Evolutionary conservation across 2,888 invertebrate genomes (phyloP), one percentile per base, ranked within the genome.

Genomic region (Cinara cedri): DNA sequence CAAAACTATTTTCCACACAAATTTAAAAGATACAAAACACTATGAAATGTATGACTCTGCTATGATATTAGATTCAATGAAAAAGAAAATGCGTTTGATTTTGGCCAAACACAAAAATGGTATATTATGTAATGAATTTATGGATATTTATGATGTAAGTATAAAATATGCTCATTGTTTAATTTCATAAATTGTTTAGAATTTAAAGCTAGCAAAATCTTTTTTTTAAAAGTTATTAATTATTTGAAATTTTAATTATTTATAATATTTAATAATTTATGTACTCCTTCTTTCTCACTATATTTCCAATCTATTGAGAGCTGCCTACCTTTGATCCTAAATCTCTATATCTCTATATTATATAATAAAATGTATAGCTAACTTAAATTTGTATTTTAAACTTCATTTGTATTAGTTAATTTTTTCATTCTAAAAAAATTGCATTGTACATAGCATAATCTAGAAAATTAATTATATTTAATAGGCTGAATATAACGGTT

Each of bases 141-240:
- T 78, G 49, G 46, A 78, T 51, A 0, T 70, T 42, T 78, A 78
- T 70, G 60, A 16, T 26, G 78, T 78, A 70, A 70, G 78, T 60
- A n/a, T n/a, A 21, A 13, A 6, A 21, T 34, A 34, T 34, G 34
- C 34, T 4, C 6, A 34, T 34, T 34, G 34, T 34, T 34, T 4
- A 34, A 34, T 44, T 14, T 63, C 44, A 44, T 0, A 14, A 19
- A 14, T 46, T n/a, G n/a, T 11, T 55, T 21, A 21, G n/a, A n/a
- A n/a, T n/a, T 19, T 3, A 55, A 21, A 21, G 9, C 34, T 4
- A 10, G 19, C 46, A 13, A 46, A 13, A 13, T 13, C 10, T 46
- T 46, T 46, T 13, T 46, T 13, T 46, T 46, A 46, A 10, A 8
- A 13, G 13, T 46, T 46, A 46, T 3, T 13, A 46, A 46, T 46